Conservation (phyloP, 2,113 vertebrate genomes). For the Glaucomys volans region DNA sequence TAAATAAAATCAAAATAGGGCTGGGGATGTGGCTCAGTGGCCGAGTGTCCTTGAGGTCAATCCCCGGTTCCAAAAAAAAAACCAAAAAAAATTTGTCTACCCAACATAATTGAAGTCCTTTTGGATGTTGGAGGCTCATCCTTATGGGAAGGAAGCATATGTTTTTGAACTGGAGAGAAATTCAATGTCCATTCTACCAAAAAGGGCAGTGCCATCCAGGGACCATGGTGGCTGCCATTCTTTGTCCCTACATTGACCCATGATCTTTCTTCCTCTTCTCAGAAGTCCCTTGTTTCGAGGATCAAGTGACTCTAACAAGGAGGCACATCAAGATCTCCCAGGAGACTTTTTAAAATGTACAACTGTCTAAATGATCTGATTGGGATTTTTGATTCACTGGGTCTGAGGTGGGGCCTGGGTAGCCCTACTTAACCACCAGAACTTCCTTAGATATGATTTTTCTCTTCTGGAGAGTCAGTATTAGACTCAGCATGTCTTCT, state of each 20-base stretch:
- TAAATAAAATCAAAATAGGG: no score
- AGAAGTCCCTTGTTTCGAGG: background rate
- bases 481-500: background rate
- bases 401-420: background rate
- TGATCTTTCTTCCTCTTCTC: background rate
- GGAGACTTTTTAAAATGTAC: background rate
- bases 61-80: no score
- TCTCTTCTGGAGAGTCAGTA: background rate
- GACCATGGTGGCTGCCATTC: no score
- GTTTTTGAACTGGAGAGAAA: background rate
- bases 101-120: background rate
- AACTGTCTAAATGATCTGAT: background rate
- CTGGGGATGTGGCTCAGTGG: no score
- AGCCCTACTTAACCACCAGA: background rate
- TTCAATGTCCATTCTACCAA: background rate
- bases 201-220: background rate
- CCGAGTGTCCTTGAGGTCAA: no score
- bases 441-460: background rate
- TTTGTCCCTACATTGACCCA: background rate
- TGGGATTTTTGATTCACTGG: background rate
- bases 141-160: background rate
- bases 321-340: background rate
- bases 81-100: no score
- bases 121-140: background rate
- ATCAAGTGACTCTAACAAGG: background rate